phyloP scores from a whole-genome alignment of 1,140 invertebrate genomes.

The Drosophila pandora region DNA sequence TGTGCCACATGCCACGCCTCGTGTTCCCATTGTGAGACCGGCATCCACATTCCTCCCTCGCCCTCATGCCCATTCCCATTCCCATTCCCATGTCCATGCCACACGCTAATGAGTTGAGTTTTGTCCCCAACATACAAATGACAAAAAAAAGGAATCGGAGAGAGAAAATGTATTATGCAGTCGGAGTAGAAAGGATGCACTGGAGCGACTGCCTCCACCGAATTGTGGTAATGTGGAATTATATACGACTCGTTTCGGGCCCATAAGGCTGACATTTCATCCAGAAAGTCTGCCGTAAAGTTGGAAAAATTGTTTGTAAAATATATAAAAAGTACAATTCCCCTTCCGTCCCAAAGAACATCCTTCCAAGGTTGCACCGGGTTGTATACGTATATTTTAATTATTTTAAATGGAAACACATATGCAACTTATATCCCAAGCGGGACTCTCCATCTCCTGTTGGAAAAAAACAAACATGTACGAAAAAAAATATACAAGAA shows the following conservation, averaged over 20 bases:
- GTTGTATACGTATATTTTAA: conserved; percentile 26
- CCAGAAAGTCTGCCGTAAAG: background rate
- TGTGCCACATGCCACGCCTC: conserved; percentile 60
- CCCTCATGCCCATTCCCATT: background rate
- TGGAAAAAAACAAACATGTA: conserved; percentile 13
- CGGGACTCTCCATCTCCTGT: conserved; percentile 6
- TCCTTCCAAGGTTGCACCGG: background rate
- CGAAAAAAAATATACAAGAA: conserved; percentile 16
- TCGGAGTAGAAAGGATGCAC: conserved; percentile 53
- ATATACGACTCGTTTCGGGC: background rate
- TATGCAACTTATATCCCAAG: conserved; percentile 39
- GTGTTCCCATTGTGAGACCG: conserved; percentile 36
- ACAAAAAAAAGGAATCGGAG: conserved; percentile 7
- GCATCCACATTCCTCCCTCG: background rate
- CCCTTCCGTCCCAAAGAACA: background rate
- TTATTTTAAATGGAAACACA: conserved; percentile 60
- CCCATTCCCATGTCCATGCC: background rate
- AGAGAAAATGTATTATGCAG: conserved; percentile 62
- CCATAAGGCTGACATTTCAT: background rate
- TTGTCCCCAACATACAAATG: conserved; percentile 46
- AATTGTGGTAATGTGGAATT: conserved; percentile 66
- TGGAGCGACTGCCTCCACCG: conserved; percentile 44
- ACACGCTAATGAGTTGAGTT: conserved; percentile 75
- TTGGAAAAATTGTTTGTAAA: background rate
- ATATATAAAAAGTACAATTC: background rate